These are phyloP conservation scores for Pentamera pediparva DNA, from an alignment of 53 echinoderm and acorn worm species.

Conservation along the genomic window DNA sequence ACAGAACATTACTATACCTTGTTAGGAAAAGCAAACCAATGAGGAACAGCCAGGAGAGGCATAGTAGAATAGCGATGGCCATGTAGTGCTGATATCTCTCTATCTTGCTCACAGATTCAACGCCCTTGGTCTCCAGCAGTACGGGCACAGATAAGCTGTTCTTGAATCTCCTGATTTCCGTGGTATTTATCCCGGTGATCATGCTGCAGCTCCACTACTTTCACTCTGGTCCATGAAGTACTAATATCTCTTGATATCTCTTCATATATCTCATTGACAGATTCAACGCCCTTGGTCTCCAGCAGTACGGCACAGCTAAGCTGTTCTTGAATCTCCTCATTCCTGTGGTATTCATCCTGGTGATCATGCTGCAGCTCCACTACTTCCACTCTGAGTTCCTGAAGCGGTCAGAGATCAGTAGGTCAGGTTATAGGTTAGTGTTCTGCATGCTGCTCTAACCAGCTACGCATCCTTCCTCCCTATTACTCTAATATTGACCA, in stretches of 20 bases:
- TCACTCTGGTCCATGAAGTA: too few relatives aligned
- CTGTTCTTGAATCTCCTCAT: conserved; percentile 78
- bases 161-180: conserved; percentile 76
- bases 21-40: too few relatives aligned
- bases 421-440: conserved; percentile 78
- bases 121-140: conserved; percentile 72
- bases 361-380: conserved; percentile 92
- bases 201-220: conserved; percentile 97
- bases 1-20: too few relatives aligned
- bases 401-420: conserved; percentile 60
- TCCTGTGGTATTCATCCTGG: conserved; percentile 75
- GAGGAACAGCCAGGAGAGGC: too few relatives aligned
- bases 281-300: conserved; percentile 65
- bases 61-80: too few relatives aligned
- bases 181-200: conserved; percentile 72
- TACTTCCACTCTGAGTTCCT: conserved; percentile 85
- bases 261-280: too few relatives aligned
- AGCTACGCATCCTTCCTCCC: background rate
- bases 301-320: conserved; percentile 50
- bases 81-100: too few relatives aligned
- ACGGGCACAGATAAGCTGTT: conserved; percentile 55
- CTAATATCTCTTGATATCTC: too few relatives aligned
- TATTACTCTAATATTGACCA: background rate
- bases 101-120: conserved; percentile 66
- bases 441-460: conserved; percentile 5